These are phyloP conservation scores for Macroteleia sp. DNA, from an alignment of 2,888 invertebrate genomes.

Conservation along the genomic window DNA sequence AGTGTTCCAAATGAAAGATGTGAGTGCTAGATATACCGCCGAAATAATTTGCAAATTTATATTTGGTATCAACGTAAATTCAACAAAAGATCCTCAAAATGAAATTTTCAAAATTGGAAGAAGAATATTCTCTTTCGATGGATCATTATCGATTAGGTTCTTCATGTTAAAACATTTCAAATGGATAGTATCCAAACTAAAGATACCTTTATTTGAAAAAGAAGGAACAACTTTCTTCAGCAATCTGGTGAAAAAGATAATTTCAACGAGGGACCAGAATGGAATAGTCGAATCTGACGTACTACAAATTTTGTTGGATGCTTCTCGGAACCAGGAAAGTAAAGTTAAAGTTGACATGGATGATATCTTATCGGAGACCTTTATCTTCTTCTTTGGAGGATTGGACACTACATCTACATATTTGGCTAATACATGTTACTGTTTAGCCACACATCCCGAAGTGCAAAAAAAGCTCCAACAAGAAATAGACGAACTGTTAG, in stretches of 20 bases:
- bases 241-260: slow-evolving; percentile 12
- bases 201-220: slow-evolving; percentile 39
- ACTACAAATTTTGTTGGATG: slow-evolving; percentile 86
- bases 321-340: slow-evolving; percentile 55
- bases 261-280: slow-evolving; percentile 65
- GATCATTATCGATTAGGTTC: slow-evolving; percentile 19
- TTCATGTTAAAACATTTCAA: slow-evolving; percentile 43
- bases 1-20: slow-evolving; percentile 74
- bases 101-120: slow-evolving; percentile 72
- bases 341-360: slow-evolving; percentile 68
- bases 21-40: slow-evolving; percentile 75
- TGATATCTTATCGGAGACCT: slow-evolving; percentile 83
- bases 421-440: slow-evolving; percentile 71
- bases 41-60: slow-evolving; percentile 74
- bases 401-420: slow-evolving; percentile 73
- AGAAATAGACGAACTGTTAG: slow-evolving; percentile 73
- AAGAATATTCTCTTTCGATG: slow-evolving; percentile 46
- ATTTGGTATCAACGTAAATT: slow-evolving; percentile 73
- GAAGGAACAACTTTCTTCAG: background rate
- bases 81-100: slow-evolving; percentile 74
- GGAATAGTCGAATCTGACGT: slow-evolving; percentile 85
- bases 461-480: slow-evolving; percentile 82
- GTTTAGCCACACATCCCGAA: slow-evolving; percentile 79
- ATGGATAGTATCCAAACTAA: slow-evolving; percentile 21
- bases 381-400: slow-evolving; percentile 76